Evolutionary conservation across 2,113 vertebrate species (phyloP).

Genomic region (Danionella cerebrum): DNA sequence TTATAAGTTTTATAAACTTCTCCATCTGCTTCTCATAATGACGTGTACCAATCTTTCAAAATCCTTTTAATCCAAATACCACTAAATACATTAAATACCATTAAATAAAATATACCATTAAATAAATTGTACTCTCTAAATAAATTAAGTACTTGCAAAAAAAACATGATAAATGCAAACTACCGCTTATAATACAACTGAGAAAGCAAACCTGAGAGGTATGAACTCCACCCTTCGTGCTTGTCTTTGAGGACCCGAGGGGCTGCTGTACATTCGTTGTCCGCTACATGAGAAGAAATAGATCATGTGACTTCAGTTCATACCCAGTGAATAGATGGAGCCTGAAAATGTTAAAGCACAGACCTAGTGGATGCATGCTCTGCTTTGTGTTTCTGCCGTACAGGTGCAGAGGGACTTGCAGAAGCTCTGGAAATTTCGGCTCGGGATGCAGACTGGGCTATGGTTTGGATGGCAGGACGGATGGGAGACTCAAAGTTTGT

Average conservation of each 20-base stretch:
- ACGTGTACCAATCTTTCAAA: too few relatives aligned
- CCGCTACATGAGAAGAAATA: slow-evolving; percentile 33
- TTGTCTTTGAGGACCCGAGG: slow-evolving; percentile 24
- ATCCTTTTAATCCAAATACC: too few relatives aligned
- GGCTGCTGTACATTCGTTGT: slow-evolving; percentile 23
- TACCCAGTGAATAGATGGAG: slow-evolving; percentile 19
- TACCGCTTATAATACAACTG: too few relatives aligned
- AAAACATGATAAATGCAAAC: slow-evolving; percentile 1
- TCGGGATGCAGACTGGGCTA: slow-evolving; percentile 65
- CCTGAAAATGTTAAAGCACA: slow-evolving; percentile 25
- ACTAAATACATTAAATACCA: too few relatives aligned
- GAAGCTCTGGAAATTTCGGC: slow-evolving; percentile 48
- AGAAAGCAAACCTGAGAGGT: slow-evolving; percentile 38
- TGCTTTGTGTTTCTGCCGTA: slow-evolving; percentile 53
- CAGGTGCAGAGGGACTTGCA: slow-evolving; percentile 53
- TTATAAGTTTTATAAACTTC: too few relatives aligned
- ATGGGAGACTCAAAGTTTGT: slow-evolving; percentile 65
- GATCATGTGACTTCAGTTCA: slow-evolving; percentile 6
- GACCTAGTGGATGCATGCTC: slow-evolving; percentile 68
- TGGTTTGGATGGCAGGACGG: slow-evolving; percentile 65
- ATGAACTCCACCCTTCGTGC: slow-evolving; percentile 33
- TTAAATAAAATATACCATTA: too few relatives aligned
- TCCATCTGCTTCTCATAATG: too few relatives aligned
- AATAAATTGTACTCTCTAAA: too few relatives aligned
- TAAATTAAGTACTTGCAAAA: too few relatives aligned